Evolutionary conservation across 2,797 vertebrate species (phyloP).

Genomic region (Lutjanus campechanus): DNA sequence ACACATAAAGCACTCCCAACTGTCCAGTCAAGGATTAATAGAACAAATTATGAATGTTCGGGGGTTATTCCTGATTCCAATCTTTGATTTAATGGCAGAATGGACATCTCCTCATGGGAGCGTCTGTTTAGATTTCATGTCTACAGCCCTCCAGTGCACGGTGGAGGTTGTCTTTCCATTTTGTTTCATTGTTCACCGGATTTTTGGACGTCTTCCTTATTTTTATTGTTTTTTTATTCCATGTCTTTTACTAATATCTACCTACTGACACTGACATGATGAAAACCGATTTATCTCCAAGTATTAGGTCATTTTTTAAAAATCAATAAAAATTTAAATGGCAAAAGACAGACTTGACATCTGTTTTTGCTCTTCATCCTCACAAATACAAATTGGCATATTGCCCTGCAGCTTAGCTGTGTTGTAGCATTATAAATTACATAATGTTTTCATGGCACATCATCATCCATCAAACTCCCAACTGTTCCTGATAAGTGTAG

Average conservation of each 20-base stretch:
- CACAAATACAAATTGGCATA: neutral
- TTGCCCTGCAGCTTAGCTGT: neutral
- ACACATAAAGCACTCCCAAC: constrained; percentile 72
- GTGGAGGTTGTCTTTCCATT: neutral
- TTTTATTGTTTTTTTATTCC: no score
- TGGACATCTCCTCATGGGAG: neutral
- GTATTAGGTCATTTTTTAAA: no score
- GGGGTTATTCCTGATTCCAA: constrained; percentile 21
- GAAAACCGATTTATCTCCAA: no score
- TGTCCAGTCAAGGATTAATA: constrained; percentile 40
- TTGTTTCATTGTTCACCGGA: neutral
- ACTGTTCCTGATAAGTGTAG: no score
- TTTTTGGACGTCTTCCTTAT: neutral
- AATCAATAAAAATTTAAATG: no score
- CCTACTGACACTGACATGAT: no score
- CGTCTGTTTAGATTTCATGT: neutral
- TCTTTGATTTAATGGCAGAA: constrained; percentile 24
- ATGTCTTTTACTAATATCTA: no score
- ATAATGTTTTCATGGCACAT: no score
- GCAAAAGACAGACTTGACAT: no score
- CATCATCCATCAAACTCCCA: no score
- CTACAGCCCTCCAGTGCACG: neutral
- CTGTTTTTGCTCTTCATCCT: no score
- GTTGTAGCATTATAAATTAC: neutral
- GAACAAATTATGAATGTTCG: constrained; percentile 35